Evolutionary conservation across 2,797 vertebrate genomes (phyloP).

Genomic region (Anisognathus igniventris): DNA sequence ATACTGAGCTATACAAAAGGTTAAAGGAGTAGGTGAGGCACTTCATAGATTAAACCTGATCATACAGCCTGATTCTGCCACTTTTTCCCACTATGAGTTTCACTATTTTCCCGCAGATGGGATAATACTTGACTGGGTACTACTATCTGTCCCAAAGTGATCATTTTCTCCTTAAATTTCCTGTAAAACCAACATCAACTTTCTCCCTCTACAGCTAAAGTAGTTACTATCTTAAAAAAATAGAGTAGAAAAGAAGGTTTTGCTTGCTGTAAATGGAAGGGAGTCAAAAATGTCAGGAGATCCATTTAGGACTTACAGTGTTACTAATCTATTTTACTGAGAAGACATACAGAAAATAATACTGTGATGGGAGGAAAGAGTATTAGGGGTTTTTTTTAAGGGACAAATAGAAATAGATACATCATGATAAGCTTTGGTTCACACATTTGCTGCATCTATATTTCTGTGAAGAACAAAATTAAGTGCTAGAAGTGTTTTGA

Average conservation of each 20-base stretch:
- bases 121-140: constrained; percentile 51
- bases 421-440: background rate
- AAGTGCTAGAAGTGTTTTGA: constrained; percentile 17
- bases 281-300: constrained; percentile 22
- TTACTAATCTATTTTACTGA: constrained; percentile 33
- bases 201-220: constrained; percentile 21
- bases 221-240: constrained; percentile 18
- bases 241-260: constrained; percentile 38
- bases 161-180: constrained; percentile 58
- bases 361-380: background rate
- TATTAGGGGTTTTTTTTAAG: background rate
- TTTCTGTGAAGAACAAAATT: constrained; percentile 13
- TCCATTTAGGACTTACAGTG: constrained; percentile 14
- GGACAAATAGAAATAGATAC: background rate
- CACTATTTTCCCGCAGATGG: constrained; percentile 19
- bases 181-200: constrained; percentile 44
- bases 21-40: constrained; percentile 37
- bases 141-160: constrained; percentile 52
- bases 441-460: background rate
- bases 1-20: constrained; percentile 15
- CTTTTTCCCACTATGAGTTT: constrained; percentile 16
- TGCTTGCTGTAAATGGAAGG: background rate
- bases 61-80: constrained; percentile 37
- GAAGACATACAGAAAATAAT: constrained; percentile 31
- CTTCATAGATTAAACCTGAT: constrained; percentile 51